These are phyloP conservation scores for Eleginops maclovinus DNA, from an alignment of 2,113 vertebrate genomes.

Conservation along the genomic window DNA sequence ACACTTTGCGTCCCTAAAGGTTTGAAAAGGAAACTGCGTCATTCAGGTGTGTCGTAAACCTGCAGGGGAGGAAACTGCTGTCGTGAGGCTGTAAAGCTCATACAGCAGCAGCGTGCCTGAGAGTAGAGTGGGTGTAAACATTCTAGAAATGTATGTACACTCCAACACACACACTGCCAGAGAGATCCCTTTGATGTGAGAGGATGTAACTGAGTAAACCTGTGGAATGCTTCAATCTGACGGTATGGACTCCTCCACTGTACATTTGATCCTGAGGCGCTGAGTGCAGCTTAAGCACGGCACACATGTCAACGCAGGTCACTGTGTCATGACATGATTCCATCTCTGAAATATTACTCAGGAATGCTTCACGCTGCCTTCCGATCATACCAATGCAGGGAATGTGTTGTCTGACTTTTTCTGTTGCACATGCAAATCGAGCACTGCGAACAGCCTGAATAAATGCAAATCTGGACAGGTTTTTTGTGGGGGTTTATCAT, in stretches of 20 bases:
- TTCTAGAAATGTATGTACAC: neutral
- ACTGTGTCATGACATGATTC: slow-evolving; percentile 63
- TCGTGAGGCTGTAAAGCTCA: slow-evolving; percentile 21
- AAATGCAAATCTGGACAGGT: neutral
- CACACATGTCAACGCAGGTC: slow-evolving; percentile 53
- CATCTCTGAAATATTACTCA: slow-evolving; percentile 53
- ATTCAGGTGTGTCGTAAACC: slow-evolving; percentile 59
- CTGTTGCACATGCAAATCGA: slow-evolving; percentile 13
- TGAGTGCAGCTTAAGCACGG: slow-evolving; percentile 16
- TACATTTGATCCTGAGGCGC: slow-evolving; percentile 12
- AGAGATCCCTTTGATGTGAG: slow-evolving; percentile 36
- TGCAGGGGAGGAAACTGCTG: neutral
- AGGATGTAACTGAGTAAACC: slow-evolving; percentile 50
- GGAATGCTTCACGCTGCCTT: slow-evolving; percentile 53
- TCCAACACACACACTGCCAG: slow-evolving; percentile 14
- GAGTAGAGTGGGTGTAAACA: slow-evolving; percentile 38
- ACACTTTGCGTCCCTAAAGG: slow-evolving; percentile 8
- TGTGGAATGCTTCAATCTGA: slow-evolving; percentile 41
- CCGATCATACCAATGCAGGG: slow-evolving; percentile 42
- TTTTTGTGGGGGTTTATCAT: no score
- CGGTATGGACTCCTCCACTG: slow-evolving; percentile 22
- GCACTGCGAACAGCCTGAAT: slow-evolving; percentile 11
- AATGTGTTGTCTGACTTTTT: slow-evolving; percentile 23
- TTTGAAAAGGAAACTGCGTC: slow-evolving; percentile 45
- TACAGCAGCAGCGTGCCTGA: slow-evolving; percentile 37